Base-by-base conservation (phyloP, 2,888 invertebrate species). In the Drosophila demipolita region DNA sequence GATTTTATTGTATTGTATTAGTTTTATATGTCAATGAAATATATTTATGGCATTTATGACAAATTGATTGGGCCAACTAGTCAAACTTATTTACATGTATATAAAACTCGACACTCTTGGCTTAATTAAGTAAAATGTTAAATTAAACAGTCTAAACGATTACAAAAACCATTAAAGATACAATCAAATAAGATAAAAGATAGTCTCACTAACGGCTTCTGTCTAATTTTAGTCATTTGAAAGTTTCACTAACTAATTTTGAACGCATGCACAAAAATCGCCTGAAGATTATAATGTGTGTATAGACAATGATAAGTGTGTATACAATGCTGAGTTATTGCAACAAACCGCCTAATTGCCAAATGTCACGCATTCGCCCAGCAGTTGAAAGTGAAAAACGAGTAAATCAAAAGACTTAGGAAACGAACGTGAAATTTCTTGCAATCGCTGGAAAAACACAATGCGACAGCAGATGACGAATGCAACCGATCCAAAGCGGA, bases 341-440 rank as follows among this genome's bases (percentile, higher is more conserved):
- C 55, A 75, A 52, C 59, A 49, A 11, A 36, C 29, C 40, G 60
- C 73, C 29, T 71, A 75, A 82, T 74, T 77, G 73, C 29, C 66
- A 42, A 75, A 65, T 76, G 81, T 88, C 83, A 81, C 81, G 88
- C 78, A 76, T 62, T 50, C 23, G 52, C 9, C 32, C 48, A 48
- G 38, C 49, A 38, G 58, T 84, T 76, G 80, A 83, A 79, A 87
- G 85, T 79, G 65, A 71, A 76, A 60, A 60, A 42, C 55, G 62
- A 36, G 55, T 59, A 79, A 75, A 78, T 75, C 78, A 73, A 88
- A 87, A 84, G 84, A 87, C 89, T 87, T 82, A 70, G 80, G 63
- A 80, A 87, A 83, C 76, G 80, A 86, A 89, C 86, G 87, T 74
- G 82, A 82, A 79, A 72, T 67, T 60, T 36, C 45, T 50, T 48